These are phyloP conservation scores for Portunus trituberculatus DNA, from an alignment of 1,140 invertebrate species.

Conservation along the genomic window DNA sequence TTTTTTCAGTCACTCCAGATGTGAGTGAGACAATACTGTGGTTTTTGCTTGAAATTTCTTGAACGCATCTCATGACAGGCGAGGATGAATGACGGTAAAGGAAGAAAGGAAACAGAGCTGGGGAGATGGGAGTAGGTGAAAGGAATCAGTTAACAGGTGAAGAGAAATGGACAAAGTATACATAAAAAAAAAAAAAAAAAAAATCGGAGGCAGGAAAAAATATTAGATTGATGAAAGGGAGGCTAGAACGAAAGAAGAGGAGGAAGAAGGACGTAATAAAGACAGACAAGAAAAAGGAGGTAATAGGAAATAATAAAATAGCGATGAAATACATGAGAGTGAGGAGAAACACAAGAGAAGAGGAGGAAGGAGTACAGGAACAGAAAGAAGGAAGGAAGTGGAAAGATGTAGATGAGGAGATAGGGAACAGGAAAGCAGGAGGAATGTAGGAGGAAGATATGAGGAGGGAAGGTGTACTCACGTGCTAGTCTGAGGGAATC, in stretches of 20 bases:
- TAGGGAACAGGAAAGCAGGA: not conserved
- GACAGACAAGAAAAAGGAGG: not conserved
- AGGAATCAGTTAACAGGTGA: not conserved
- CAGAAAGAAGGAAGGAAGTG: too few relatives aligned
- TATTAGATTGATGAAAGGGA: not conserved
- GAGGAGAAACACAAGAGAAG: not conserved
- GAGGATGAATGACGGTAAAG: not conserved
- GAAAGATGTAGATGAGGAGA: not conserved
- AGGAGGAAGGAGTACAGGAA: too few relatives aligned
- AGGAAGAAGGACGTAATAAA: not conserved
- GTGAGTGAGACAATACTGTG: not conserved
- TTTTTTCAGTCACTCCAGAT: not conserved
- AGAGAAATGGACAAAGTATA: not conserved
- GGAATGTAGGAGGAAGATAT: not conserved
- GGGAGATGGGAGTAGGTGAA: not conserved
- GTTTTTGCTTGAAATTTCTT: not conserved
- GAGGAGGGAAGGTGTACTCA: slow-evolving; percentile 45
- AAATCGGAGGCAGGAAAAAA: not conserved
- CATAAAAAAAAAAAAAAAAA: not conserved
- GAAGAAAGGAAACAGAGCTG: not conserved
- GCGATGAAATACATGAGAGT: not conserved
- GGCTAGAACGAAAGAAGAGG: not conserved
- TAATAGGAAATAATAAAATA: not conserved
- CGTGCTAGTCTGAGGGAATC: slow-evolving; percentile 75
- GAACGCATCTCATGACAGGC: not conserved